These are phyloP conservation scores for Corella eumyota DNA, from an alignment of 23 tunicate species.

Conservation along the genomic window DNA sequence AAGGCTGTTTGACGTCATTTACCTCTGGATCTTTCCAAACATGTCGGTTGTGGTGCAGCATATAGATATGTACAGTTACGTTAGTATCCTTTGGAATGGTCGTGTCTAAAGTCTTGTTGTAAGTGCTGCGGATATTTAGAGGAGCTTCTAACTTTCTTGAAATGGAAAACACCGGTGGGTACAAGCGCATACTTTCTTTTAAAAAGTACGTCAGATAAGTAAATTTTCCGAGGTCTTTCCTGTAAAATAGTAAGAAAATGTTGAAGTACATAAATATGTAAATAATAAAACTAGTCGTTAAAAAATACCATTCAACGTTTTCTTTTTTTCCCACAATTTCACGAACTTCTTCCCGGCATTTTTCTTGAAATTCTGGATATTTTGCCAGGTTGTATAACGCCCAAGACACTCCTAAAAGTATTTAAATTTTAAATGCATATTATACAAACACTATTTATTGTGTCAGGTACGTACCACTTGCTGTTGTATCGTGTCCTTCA, in stretches of 20 bases:
- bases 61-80: conserved; percentile 4
- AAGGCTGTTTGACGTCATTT: not conserved
- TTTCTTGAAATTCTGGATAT: conserved; percentile 10
- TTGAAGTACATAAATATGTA: too few relatives aligned
- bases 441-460: too few relatives aligned
- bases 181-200: conserved; percentile 63
- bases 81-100: conserved; percentile 6
- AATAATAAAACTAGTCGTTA: too few relatives aligned
- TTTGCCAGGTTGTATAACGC: conserved; percentile 10
- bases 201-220: conserved; percentile 48
- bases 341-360: conserved; percentile 8
- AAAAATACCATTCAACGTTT: conserved; percentile 15
- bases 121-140: conserved; percentile 6
- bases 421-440: too few relatives aligned
- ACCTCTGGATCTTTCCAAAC: conserved; percentile 35
- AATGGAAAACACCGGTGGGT: conserved; percentile 39
- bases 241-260: too few relatives aligned
- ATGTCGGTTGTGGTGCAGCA: conserved; percentile 14
- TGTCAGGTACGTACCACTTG: too few relatives aligned
- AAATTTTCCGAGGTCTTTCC: conserved; percentile 42
- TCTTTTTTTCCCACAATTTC: conserved; percentile 8
- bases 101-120: conserved; percentile 4
- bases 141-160: conserved; percentile 19
- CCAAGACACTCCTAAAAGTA: conserved; percentile 11
- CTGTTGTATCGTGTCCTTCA: too few relatives aligned